phyloP scores from a whole-genome alignment of 2,113 vertebrate genomes.

The Nycticebus coucang region DNA sequence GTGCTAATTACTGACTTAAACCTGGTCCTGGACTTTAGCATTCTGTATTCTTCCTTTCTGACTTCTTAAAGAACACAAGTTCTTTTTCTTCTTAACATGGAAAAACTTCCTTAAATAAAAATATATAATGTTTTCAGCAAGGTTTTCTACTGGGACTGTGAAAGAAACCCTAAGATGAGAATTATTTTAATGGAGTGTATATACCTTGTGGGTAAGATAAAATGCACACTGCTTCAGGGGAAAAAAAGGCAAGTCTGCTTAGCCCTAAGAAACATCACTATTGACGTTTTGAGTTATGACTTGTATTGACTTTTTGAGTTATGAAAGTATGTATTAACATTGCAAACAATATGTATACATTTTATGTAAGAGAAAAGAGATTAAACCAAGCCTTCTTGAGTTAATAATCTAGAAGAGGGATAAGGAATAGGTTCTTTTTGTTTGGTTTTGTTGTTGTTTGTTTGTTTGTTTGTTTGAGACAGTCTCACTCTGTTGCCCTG shows the following conservation, averaged over 20 bases:
- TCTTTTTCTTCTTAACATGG: not conserved
- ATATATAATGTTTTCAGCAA: not conserved
- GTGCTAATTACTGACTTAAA: not conserved
- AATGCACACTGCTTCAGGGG: not conserved
- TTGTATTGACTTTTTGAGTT: not conserved
- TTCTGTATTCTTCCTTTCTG: not conserved
- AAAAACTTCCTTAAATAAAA: not conserved
- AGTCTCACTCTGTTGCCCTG: too few relatives aligned
- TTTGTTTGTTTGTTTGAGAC: too few relatives aligned
- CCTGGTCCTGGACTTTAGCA: not conserved
- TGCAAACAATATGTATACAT: not conserved
- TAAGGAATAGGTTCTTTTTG: not conserved
- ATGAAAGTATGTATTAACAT: not conserved
- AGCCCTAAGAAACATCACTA: not conserved
- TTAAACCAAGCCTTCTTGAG: not conserved
- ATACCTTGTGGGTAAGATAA: not conserved
- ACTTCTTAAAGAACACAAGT: not conserved
- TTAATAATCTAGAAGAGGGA: not conserved
- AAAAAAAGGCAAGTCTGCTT: not conserved
- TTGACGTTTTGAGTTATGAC: too few relatives aligned
- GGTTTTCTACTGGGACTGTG: not conserved
- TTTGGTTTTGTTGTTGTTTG: too few relatives aligned
- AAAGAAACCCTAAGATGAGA: slow-evolving; percentile 38
- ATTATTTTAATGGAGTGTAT: slow-evolving; percentile 27
- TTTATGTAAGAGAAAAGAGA: not conserved